Base-by-base conservation (phyloP, 2,113 vertebrate genomes). In the Hyperopisus bebe region DNA sequence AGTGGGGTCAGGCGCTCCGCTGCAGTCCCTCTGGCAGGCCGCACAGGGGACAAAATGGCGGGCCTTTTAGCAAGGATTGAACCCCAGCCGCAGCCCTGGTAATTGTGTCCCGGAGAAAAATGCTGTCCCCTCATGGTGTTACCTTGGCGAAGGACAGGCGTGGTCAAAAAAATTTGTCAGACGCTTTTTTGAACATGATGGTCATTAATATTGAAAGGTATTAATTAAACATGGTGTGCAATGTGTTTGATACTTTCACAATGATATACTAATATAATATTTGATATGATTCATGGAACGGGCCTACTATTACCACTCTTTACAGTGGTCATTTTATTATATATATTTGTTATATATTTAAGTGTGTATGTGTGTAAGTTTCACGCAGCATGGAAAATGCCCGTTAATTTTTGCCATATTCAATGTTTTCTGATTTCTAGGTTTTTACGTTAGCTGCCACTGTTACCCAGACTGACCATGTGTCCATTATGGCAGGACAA, bases 1-100 rank as follows among this genome's bases (percentile, higher is more conserved):
- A 94, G 93, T 94, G 89, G 89, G 92, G 92, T 92, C 92, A 91
- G 93, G 91, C 91, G 89, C 92, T 92, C 93, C 88, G 93, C 91
- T 91, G 88, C 90, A 90, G 90, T 84, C 88, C 51, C 10, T 85
- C 66, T 84, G 80, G 48, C 90, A 92, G 89, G 89, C 89, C 87
- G 77, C 39, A 19, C 39, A 42, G 46, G n/a, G 47, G 47, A 53
- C 85, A 83, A 46, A 47, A 46, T 44, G 39, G 80, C 39, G 21
- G 19, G 39, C 39, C 35, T 83, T 46, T 83, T 44, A 83, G 35
- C 15, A 7, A 2, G 17, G 80, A 24, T 9, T 24, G 42, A 9
- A 83, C 31, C 39, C 39, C 42, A 46, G 80, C 19, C 11, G 17
- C 17, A 83, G 80, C 80, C 1, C 80, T 46, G 17, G 39, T 44